Base-by-base conservation (phyloP, 2,797 vertebrate genomes). In the Numenius phaeopus region DNA sequence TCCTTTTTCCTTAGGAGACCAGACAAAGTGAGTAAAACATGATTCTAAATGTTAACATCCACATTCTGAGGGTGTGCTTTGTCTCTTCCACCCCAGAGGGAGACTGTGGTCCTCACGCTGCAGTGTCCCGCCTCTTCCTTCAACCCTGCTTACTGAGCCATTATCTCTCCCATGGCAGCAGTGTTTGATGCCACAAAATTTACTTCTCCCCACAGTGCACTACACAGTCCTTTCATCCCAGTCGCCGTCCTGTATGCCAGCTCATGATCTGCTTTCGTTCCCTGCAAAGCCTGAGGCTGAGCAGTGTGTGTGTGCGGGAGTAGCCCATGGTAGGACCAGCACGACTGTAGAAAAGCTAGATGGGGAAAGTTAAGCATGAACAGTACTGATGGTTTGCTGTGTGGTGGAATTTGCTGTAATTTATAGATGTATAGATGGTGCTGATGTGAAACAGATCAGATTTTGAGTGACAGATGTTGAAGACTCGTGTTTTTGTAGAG, bases 91-190 rank as follows among this genome's bases (percentile, higher is more conserved):
- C 37, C 58, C 49, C 39, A 34, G 40, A 32, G 20, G 4, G 44
- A 30, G 42, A 4, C 39, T 39, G 55, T 44, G 27, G 9, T 39
- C 16, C 24, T 52, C 18, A 9, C 7, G 24, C 32, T 52, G 81
- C 62, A n/a, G 5, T 21, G 50, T 24, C 26, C 22, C 5, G 23
- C 61, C 6, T 29, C 39, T 71, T 22, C 18, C 34, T 69, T 30
- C 64, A 29, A 2, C 22, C 10, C 11, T 46, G 23, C 17, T 54
- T 22, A 10, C 37, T 0, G 0, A 50, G 42, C 11, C 30, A 5
- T 47, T 47, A 9, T 10, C 19, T 52, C 4, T 10, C 26, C n/a
- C 7, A 1, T 3, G 55, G 34, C 49, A 69, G 23, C 44, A 18
- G 61, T 3, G 27, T 72, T 42, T 39, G 30, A 14, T 78, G 30